phyloP scores from a whole-genome alignment of 2,888 invertebrate species.

The Gisinianus flammeolus region DNA sequence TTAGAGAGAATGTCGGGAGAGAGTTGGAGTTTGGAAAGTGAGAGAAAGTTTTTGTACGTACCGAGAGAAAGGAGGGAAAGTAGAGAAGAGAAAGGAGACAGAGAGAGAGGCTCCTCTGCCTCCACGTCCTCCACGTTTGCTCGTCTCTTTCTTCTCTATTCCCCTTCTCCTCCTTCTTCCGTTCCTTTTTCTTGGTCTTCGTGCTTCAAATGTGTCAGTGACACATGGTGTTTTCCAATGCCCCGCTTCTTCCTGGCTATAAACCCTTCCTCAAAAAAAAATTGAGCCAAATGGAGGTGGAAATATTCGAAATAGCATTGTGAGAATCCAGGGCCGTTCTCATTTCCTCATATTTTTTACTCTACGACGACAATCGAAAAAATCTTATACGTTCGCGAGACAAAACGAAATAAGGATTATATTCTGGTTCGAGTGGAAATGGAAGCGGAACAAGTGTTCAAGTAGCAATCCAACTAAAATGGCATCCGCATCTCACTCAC shows the following conservation, averaged over 20 bases:
- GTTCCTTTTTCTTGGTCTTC: neutral
- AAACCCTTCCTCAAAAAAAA: conserved; percentile 30
- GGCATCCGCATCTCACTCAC: too few relatives aligned
- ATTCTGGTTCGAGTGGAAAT: too few relatives aligned
- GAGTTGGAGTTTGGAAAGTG: too few relatives aligned
- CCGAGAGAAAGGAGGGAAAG: too few relatives aligned
- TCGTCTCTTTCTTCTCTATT: neutral
- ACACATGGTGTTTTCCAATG: conserved; percentile 46
- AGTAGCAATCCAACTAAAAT: too few relatives aligned
- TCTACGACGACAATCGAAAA: too few relatives aligned
- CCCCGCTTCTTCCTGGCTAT: conserved; percentile 27
- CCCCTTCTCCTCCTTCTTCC: neutral
- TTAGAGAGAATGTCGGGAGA: too few relatives aligned
- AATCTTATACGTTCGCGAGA: too few relatives aligned
- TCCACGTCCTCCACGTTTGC: neutral
- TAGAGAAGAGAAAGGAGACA: neutral
- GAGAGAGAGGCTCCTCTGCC: neutral
- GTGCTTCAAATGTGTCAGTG: conserved; percentile 43
- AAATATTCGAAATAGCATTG: neutral
- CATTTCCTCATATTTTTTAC: conserved; percentile 8
- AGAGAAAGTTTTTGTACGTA: too few relatives aligned
- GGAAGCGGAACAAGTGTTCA: too few relatives aligned
- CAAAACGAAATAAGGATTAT: too few relatives aligned
- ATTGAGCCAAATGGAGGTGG: conserved; percentile 3
- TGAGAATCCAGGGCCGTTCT: conserved; percentile 5